Percentiles rank a stretch among this genome's conserved stretches.
phyloP scores from a whole-genome alignment of 2,113 vertebrate genomes.

The Carassius auratus region DNA sequence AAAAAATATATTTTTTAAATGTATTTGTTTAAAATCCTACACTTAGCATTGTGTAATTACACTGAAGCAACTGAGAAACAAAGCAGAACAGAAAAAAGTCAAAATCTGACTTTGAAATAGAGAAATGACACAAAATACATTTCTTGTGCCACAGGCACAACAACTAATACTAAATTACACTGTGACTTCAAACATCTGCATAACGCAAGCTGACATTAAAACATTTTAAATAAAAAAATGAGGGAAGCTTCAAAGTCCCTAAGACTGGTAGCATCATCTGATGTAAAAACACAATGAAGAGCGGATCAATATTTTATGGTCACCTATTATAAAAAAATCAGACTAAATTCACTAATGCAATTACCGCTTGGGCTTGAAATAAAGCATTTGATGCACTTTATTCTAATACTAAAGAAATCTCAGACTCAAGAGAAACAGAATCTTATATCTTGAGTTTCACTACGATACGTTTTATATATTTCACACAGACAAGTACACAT shows the following conservation, averaged over 20 bases:
- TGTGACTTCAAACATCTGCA: neutral
- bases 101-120: neutral
- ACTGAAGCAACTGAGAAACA: neutral
- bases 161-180: neutral
- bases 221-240: neutral
- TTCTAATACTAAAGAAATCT: neutral
- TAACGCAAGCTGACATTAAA: neutral
- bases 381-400: neutral
- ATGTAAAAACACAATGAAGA: conserved; percentile 10
- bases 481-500: neutral
- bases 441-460: neutral
- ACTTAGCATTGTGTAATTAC: neutral
- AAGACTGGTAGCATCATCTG: neutral
- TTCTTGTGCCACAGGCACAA: neutral
- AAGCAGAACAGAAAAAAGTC: neutral
- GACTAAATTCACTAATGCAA: neutral
- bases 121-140: neutral
- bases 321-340: neutral
- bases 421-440: neutral
- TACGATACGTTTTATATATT: neutral
- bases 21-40: neutral
- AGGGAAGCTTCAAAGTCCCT: neutral
- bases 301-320: neutral
- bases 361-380: neutral
- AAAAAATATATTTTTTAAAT: neutral